Evolutionary conservation across 2,888 invertebrate genomes (phyloP).

Genomic region (Cordilura impudica): DNA sequence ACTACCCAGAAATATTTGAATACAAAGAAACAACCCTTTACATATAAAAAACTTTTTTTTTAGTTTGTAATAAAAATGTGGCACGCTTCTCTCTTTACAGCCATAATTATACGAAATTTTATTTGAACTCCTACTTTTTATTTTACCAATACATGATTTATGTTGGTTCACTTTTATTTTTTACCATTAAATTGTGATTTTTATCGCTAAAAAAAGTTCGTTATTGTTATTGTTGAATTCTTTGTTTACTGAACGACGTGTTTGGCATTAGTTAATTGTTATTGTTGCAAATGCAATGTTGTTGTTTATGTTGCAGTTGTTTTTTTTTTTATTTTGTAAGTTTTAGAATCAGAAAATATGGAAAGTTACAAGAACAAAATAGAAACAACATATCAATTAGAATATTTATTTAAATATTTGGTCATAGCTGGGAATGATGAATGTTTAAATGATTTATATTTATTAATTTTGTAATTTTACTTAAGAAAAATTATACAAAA

Average conservation of each 20-base stretch:
- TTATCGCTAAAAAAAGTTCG: constrained; percentile 26
- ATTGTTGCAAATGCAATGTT: constrained; percentile 18
- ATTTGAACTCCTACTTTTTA: constrained; percentile 15
- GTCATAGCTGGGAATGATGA: not conserved
- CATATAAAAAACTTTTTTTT: not conserved
- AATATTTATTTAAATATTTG: not conserved
- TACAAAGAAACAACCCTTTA: not conserved
- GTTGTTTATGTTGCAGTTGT: not conserved
- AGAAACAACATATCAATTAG: not conserved
- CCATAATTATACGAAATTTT: not conserved
- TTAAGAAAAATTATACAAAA: too few species aligned
- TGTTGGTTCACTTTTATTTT: constrained; percentile 26
- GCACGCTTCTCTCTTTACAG: constrained; percentile 12
- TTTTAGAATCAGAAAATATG: not conserved
- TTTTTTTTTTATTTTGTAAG: not conserved
- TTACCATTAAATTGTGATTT: constrained; percentile 36
- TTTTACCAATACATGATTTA: constrained; percentile 34
- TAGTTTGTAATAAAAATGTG: constrained; percentile 1
- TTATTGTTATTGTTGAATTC: constrained; percentile 22
- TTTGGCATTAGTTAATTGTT: constrained; percentile 50
- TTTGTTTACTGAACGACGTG: constrained; percentile 40
- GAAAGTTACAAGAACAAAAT: not conserved
- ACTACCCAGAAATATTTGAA: not conserved
- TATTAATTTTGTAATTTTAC: too few species aligned
- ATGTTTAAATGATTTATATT: too few species aligned